Base-by-base conservation (phyloP, 2,797 vertebrate species). In the Falco novaeseelandiae region DNA sequence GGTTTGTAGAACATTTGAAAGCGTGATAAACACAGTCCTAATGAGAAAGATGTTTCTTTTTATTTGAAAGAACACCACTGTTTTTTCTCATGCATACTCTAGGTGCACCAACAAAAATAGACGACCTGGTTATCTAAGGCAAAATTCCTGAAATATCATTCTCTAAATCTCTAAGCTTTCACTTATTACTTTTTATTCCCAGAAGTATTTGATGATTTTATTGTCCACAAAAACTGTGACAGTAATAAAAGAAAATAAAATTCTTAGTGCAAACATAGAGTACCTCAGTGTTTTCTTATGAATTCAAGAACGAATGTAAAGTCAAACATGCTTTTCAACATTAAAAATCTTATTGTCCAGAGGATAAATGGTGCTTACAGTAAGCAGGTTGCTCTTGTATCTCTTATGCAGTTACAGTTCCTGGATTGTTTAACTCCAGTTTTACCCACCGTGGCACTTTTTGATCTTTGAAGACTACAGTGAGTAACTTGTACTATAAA, bases 141-240 rank as follows among this genome's bases (percentile, higher is more conserved):
- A 97, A 97, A 97, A 95, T 80, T 95, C 93, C 90, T 96, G 85
- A 86, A 92, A 97, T 94, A 82, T 89, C 95, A 89, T 85, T 91
- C 83, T 96, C 77, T 92, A 91, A 96, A 51, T 90, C 83, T 96
- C 87, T 95, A 96, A 93, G 93, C 90, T 96, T 95, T 95, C 67
- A 82, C 82, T 95, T 96, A 96, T 86, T 95, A 95, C 46, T 93
- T 97, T 93, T 96, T 93, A 95, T 97, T 97, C 78, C 52, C 74
- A 86, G 55, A 89, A 94, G 44, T 91, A 83, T 96, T 93, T 91
- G 59, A 76, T 73, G 57, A 93, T 89, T 96, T 91, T 88, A 67
- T 52, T 88, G 73, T 77, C 70, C 78, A 84, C 70, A 84, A 88
- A 89, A 89, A 69, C 63, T 63, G 42, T 86, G 84, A 59, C 49